Conservation (phyloP, 2,797 vertebrate species). For the Neopelma chrysocephalum region DNA sequence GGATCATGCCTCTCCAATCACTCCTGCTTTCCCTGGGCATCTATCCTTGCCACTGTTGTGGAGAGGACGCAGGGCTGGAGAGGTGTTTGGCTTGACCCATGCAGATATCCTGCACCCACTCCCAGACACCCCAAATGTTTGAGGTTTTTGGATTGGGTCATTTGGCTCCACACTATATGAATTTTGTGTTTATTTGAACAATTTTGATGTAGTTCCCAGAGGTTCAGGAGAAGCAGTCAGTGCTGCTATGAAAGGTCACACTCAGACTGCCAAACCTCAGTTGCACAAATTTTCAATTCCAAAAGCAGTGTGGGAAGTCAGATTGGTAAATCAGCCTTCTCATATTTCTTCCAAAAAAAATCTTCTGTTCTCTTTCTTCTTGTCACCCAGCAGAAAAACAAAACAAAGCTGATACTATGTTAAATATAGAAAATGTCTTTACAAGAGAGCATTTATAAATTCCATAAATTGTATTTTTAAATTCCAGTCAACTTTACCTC, state of each 20-base stretch:
- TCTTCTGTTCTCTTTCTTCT: neutral
- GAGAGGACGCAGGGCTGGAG: neutral
- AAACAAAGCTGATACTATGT: neutral
- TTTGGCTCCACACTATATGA: neutral
- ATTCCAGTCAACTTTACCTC: neutral
- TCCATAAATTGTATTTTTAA: neutral
- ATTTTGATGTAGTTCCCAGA: neutral
- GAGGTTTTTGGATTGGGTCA: neutral
- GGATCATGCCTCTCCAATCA: neutral
- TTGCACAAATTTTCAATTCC: neutral
- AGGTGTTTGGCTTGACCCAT: neutral
- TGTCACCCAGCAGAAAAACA: neutral
- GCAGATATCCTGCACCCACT: neutral
- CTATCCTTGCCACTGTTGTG: neutral
- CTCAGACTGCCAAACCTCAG: slow-evolving; percentile 1
- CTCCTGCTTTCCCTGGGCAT: neutral
- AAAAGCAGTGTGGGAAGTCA: neutral
- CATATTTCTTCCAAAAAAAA: neutral
- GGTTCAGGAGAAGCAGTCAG: neutral
- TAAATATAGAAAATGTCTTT: neutral
- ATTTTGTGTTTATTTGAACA: neutral
- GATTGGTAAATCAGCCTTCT: neutral
- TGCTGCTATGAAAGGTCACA: neutral
- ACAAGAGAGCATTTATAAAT: neutral
- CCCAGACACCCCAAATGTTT: neutral